Percentiles rank a stretch among this genome's conserved stretches.
Evolutionary conservation across 2,113 vertebrate species (phyloP).

Genomic region (Onychorhynchus coronatus): DNA sequence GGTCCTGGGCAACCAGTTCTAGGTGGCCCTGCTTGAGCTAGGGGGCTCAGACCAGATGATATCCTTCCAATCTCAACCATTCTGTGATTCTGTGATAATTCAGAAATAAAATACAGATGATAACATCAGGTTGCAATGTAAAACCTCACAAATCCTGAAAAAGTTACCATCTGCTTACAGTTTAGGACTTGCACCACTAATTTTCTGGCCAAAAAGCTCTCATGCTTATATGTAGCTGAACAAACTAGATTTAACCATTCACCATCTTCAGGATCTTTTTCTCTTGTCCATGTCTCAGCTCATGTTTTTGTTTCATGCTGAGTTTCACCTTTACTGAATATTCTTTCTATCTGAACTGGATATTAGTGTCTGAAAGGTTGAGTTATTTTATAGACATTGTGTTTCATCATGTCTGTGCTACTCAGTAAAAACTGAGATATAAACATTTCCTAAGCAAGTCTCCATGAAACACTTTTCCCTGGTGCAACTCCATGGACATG

Average conservation of each 20-base stretch:
- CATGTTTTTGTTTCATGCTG: neutral
- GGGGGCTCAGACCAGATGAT: neutral
- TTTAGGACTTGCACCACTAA: neutral
- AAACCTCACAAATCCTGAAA: slow-evolving; percentile 12
- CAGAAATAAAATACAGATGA: neutral
- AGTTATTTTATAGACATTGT: neutral
- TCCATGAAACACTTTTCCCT: neutral
- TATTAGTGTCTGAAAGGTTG: neutral
- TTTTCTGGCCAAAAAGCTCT: slow-evolving; percentile 30
- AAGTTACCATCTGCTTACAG: neutral
- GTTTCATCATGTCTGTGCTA: neutral
- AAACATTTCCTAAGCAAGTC: neutral
- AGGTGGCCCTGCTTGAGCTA: neutral
- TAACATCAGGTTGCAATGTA: neutral
- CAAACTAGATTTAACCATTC: neutral
- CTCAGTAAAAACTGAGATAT: neutral
- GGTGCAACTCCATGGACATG: neutral
- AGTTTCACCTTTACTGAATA: neutral
- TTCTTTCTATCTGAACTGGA: neutral
- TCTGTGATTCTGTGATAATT: neutral
- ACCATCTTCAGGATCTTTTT: neutral
- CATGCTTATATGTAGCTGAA: slow-evolving; percentile 10
- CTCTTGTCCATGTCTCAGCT: neutral
- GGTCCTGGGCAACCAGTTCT: neutral
- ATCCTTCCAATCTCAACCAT: neutral